These are phyloP conservation scores for Delia radicum DNA, from an alignment of 1,140 invertebrate species.

Conservation along the genomic window DNA sequence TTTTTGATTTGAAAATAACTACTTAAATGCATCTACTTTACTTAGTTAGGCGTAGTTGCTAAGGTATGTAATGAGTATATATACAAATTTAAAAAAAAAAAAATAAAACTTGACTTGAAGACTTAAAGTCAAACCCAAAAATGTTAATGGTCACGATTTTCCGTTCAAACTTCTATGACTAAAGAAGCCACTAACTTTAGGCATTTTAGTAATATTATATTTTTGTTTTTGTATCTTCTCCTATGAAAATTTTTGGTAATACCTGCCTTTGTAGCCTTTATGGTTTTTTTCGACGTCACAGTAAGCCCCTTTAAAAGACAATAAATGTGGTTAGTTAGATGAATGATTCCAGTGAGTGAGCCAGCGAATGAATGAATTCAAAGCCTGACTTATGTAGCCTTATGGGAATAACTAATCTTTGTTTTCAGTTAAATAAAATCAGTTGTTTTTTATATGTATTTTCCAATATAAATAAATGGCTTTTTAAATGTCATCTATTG, in stretches of 20 bases:
- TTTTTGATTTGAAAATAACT: too few species aligned
- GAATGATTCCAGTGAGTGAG: not conserved
- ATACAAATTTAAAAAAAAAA: too few species aligned
- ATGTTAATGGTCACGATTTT: slow-evolving; percentile 16
- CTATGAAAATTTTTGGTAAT: too few species aligned
- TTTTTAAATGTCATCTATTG: slow-evolving; percentile 21
- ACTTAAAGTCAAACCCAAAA: slow-evolving; percentile 17
- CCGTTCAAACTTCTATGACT: not conserved
- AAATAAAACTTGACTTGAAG: not conserved
- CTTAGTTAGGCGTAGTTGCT: too few species aligned
- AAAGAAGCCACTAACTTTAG: slow-evolving; percentile 4
- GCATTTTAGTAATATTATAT: not conserved
- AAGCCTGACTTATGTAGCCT: not conserved
- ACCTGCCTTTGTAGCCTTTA: not conserved
- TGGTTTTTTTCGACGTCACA: too few species aligned
- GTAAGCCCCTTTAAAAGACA: not conserved
- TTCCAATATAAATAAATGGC: slow-evolving; percentile 2
- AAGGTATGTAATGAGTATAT: too few species aligned
- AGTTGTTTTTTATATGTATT: not conserved
- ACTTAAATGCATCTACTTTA: too few species aligned
- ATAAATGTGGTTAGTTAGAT: not conserved
- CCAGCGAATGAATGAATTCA: not conserved
- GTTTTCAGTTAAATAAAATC: not conserved
- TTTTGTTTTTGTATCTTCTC: too few species aligned
- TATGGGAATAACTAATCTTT: not conserved